Percentiles rank a stretch among this genome's conserved stretches.
Conservation (phyloP, 2,888 invertebrate genomes). For the Esperia sulphurella region DNA sequence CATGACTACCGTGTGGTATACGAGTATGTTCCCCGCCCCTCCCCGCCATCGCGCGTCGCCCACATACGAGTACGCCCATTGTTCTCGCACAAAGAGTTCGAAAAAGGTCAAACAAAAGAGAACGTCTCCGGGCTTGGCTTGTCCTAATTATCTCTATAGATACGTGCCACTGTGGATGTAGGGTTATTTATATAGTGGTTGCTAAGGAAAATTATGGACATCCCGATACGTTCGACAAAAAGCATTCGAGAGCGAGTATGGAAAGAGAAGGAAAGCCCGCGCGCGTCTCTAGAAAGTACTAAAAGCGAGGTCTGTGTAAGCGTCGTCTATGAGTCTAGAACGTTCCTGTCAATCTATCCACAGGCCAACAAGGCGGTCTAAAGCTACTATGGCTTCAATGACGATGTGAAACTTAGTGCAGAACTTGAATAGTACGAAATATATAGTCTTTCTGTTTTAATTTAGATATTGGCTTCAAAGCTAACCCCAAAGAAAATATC, state of each 20-base stretch:
- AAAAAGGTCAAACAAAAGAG: conserved; percentile 8
- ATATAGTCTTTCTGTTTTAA: no score
- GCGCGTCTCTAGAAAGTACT: no score
- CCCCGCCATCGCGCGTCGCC: background rate
- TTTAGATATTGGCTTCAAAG: no score
- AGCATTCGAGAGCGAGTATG: no score
- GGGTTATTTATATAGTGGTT: background rate
- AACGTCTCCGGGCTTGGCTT: conserved; percentile 3
- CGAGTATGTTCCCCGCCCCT: background rate
- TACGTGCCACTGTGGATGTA: background rate
- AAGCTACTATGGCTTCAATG: background rate
- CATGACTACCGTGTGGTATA: background rate
- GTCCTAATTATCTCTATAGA: conserved; percentile 8
- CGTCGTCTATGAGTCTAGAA: no score
- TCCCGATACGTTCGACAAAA: no score
- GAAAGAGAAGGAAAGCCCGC: no score
- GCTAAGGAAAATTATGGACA: no score
- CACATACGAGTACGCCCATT: conserved; percentile 5
- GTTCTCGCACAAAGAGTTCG: conserved; percentile 11
- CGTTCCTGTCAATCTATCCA: no score
- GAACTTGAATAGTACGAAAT: background rate
- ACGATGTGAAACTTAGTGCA: background rate
- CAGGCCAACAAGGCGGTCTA: no score
- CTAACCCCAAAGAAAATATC: no score
- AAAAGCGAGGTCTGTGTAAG: no score